Evolutionary conservation across 2,888 invertebrate genomes (phyloP).

Genomic region (Leptarthrus brevirostris): DNA sequence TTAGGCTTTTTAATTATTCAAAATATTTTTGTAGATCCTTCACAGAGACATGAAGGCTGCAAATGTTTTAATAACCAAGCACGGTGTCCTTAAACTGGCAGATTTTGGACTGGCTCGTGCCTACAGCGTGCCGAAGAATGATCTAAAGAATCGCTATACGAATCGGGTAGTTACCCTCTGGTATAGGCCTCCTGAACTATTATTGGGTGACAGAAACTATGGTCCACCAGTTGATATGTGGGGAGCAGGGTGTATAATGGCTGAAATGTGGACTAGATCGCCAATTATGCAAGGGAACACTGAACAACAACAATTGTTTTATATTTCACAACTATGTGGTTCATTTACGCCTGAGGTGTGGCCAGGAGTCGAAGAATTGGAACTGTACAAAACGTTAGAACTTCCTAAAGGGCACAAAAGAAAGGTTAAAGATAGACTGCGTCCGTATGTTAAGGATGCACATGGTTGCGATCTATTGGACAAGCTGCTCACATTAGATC

Average conservation of each 20-base stretch:
- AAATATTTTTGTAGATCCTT: slow-evolving; percentile 74
- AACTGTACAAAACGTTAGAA: slow-evolving; percentile 88
- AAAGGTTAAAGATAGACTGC: slow-evolving; percentile 85
- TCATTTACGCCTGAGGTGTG: slow-evolving; percentile 92
- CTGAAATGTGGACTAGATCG: slow-evolving; percentile 98
- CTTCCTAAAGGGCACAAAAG: slow-evolving; percentile 87
- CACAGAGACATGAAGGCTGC: slow-evolving; percentile 99
- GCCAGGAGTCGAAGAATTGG: slow-evolving; percentile 92
- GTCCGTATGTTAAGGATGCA: slow-evolving; percentile 90
- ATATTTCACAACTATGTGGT: slow-evolving; percentile 96
- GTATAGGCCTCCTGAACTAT: slow-evolving; percentile 80
- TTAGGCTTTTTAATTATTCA: too few species aligned
- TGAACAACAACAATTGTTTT: slow-evolving; percentile 93
- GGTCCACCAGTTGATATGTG: slow-evolving; percentile 97
- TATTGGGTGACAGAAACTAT: slow-evolving; percentile 90
- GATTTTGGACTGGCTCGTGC: slow-evolving; percentile 98
- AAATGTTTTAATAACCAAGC: slow-evolving; percentile 96
- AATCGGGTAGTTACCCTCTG: slow-evolving; percentile 97
- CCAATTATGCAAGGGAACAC: slow-evolving; percentile 97
- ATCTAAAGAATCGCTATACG: slow-evolving; percentile 90
- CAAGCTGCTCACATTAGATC: slow-evolving; percentile 90
- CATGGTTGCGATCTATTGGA: slow-evolving; percentile 94
- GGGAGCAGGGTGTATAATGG: slow-evolving; percentile 99
- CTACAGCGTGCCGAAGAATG: slow-evolving; percentile 88
- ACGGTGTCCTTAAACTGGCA: slow-evolving; percentile 92